Evolutionary conservation across 2,113 vertebrate genomes (phyloP).

Genomic region (Psilopsiagon aurifrons): DNA sequence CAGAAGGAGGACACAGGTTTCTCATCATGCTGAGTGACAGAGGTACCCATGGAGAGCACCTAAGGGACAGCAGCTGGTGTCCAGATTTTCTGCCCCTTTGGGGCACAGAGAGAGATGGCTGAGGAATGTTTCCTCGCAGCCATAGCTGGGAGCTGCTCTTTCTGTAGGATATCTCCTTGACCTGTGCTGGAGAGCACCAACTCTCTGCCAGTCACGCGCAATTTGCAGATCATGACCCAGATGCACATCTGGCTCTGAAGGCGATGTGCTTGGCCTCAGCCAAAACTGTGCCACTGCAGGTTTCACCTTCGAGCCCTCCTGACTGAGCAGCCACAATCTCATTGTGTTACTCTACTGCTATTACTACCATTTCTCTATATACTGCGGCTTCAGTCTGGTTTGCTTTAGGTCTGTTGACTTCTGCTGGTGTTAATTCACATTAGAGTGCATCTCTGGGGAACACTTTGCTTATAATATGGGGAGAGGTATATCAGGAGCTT

Average conservation of each 20-base stretch:
- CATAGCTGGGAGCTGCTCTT: background rate
- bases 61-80: background rate
- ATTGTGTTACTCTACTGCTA: no score
- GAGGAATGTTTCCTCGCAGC: background rate
- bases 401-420: background rate
- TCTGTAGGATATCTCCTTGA: background rate
- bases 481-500: background rate
- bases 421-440: background rate
- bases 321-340: background rate
- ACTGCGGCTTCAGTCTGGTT: accelerated
- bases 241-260: background rate
- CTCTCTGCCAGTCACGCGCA: background rate
- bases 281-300: background rate
- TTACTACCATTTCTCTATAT: no score
- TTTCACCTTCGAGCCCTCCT: background rate
- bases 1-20: background rate
- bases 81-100: background rate
- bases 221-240: background rate
- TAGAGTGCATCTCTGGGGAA: background rate
- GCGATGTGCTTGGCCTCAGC: background rate
- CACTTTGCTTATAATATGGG: background rate
- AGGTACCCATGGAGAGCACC: background rate
- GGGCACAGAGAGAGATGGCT: background rate
- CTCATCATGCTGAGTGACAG: background rate
- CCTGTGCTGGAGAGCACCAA: background rate